phyloP scores from a whole-genome alignment of 2,888 invertebrate species.

The Drosophila heteroneura region DNA sequence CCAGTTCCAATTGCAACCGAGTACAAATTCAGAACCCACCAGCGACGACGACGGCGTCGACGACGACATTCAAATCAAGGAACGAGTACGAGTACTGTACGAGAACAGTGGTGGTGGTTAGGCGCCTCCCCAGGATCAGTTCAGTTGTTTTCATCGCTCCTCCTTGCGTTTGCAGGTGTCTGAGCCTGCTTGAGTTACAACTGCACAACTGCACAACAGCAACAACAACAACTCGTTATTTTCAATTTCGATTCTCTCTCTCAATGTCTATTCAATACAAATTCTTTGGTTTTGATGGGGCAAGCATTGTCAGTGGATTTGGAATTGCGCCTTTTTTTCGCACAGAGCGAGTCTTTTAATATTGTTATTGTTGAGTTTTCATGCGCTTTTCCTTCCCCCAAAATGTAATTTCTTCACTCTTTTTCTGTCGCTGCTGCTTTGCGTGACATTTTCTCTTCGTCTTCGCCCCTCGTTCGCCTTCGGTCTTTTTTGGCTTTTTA shows the following conservation, averaged over 20 bases:
- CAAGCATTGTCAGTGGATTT: constrained; percentile 47
- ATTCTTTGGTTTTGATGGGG: constrained; percentile 19
- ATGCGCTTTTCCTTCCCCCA: constrained; percentile 58
- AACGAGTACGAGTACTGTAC: constrained; percentile 46
- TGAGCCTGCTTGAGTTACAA: constrained; percentile 68
- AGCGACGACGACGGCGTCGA: constrained; percentile 65
- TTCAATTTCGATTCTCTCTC: constrained; percentile 42
- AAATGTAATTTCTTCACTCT: constrained; percentile 78
- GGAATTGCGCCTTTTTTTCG: constrained; percentile 58
- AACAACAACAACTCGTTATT: constrained; percentile 57
- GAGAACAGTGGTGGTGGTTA: constrained; percentile 41
- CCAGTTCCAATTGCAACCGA: constrained; percentile 60
- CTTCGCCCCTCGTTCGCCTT: constrained; percentile 68
- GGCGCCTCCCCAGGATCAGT: constrained; percentile 66
- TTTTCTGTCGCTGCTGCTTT: constrained; percentile 76
- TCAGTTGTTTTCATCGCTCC: constrained; percentile 69
- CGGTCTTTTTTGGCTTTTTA: constrained; percentile 55
- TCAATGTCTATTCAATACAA: constrained; percentile 26
- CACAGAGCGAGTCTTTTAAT: constrained; percentile 40
- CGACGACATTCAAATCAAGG: constrained; percentile 81
- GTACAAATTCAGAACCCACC: constrained; percentile 74
- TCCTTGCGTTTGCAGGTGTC: constrained; percentile 71
- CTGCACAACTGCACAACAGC: constrained; percentile 49
- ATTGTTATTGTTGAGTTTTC: constrained; percentile 68
- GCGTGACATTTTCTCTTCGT: constrained; percentile 80